Conservation (phyloP, 2,113 vertebrate genomes). For the Melanerpes formicivorus region DNA sequence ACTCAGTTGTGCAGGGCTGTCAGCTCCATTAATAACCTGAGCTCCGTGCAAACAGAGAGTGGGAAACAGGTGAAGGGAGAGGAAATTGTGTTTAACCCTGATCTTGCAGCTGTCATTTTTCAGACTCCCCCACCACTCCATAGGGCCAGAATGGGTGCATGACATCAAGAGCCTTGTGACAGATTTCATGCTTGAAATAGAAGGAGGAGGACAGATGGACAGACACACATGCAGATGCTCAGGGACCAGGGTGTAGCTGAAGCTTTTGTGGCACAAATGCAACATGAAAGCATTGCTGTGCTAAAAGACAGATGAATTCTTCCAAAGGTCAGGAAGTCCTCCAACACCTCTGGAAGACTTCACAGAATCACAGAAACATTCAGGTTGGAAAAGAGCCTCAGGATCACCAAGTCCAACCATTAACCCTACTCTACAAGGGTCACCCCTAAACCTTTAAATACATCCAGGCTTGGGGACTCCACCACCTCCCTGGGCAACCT, state of each 20-base stretch:
- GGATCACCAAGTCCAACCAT: too few species aligned
- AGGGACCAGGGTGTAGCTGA: neutral
- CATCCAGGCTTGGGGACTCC: too few species aligned
- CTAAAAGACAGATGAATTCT: neutral
- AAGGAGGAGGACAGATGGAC: slow-evolving; percentile 37
- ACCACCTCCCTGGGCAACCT: too few species aligned
- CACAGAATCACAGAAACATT: too few species aligned
- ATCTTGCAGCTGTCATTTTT: slow-evolving; percentile 76
- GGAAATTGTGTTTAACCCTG: slow-evolving; percentile 78
- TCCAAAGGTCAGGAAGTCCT: neutral
- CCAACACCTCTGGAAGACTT: neutral
- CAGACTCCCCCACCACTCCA: neutral
- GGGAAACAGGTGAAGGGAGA: slow-evolving; percentile 67
- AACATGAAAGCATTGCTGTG: neutral
- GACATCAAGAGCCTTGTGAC: slow-evolving; percentile 62
- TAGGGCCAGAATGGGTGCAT: slow-evolving; percentile 22
- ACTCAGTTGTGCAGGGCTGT: slow-evolving; percentile 77
- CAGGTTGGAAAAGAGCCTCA: too few species aligned
- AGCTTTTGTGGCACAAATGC: neutral
- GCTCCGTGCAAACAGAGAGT: slow-evolving; percentile 67
- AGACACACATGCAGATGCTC: neutral
- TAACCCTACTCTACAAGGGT: too few species aligned
- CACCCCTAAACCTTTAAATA: too few species aligned
- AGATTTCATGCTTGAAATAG: slow-evolving; percentile 38
- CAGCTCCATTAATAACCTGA: slow-evolving; percentile 81